phyloP scores from a whole-genome alignment of 2,113 vertebrate species.

The Craseonycteris thonglongyai region DNA sequence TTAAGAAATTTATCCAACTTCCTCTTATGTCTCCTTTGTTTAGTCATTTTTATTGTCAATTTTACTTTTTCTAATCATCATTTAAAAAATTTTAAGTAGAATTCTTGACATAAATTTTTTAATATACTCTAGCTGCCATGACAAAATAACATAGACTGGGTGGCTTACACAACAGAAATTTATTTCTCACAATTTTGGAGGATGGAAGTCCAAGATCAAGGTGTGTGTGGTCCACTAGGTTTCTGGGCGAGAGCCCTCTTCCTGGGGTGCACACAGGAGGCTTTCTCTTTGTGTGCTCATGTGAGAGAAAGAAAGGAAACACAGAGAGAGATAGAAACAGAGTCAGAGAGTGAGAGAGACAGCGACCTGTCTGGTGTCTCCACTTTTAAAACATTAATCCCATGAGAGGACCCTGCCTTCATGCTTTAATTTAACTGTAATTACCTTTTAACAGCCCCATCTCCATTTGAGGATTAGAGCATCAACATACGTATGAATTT shows the following conservation, averaged over 20 bases:
- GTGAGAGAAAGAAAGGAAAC: not conserved
- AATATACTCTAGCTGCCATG: not conserved
- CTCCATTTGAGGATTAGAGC: not conserved
- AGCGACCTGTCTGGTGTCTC: not conserved
- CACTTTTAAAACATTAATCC: not conserved
- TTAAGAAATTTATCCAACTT: not conserved
- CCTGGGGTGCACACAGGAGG: too few relatives aligned
- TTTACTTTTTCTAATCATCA: not conserved
- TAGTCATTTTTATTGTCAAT: not conserved
- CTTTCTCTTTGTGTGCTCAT: too few relatives aligned
- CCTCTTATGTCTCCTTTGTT: not conserved
- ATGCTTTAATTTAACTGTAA: too few relatives aligned
- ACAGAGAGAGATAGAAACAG: too few relatives aligned
- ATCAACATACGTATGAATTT: not conserved
- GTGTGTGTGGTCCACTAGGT: not conserved
- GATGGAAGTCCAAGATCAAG: not conserved
- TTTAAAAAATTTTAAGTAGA: not conserved
- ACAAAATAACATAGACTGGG: not conserved
- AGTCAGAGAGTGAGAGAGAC: not conserved
- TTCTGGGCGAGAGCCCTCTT: not conserved
- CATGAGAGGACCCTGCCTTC: rapidly evolving
- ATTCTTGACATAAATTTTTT: not conserved
- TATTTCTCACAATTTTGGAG: not conserved
- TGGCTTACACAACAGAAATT: not conserved
- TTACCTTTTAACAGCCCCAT: not conserved